Conservation (phyloP, 1,140 invertebrate species). For the honey bee (Apis mellifera) region DNA sequence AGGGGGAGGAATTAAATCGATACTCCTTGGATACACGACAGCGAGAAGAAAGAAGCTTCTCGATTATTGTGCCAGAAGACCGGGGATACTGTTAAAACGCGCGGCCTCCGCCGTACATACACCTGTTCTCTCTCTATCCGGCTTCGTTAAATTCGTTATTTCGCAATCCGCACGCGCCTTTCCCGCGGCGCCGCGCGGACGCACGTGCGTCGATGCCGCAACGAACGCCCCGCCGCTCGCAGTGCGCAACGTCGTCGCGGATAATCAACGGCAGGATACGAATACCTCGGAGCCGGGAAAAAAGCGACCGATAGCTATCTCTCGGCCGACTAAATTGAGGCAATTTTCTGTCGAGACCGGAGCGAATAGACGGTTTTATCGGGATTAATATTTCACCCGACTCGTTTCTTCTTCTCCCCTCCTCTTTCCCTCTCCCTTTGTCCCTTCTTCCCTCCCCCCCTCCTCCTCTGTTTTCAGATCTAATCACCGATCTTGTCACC, state of each 20-base stretch:
- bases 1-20: too few species aligned
- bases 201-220: constrained; percentile 65
- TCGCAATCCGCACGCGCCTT: constrained; percentile 65
- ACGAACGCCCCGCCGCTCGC: constrained; percentile 10
- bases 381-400: constrained; percentile 35
- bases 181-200: constrained; percentile 56
- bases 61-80: constrained; percentile 48
- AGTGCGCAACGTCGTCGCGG: constrained; percentile 45
- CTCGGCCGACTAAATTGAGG: constrained; percentile 40
- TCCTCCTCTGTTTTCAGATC: background rate
- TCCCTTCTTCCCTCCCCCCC: too few species aligned
- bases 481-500: background rate
- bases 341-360: constrained; percentile 45
- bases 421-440: background rate
- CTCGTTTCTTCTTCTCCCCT: too few species aligned
- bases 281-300: constrained; percentile 35
- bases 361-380: constrained; percentile 19
- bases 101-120: constrained; percentile 34
- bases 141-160: constrained; percentile 67
- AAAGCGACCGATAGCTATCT: constrained; percentile 48
- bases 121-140: constrained; percentile 57
- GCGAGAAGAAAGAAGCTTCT: background rate
- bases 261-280: constrained; percentile 54
- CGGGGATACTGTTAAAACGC: constrained; percentile 49
- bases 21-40: too few species aligned